Conservation (phyloP, 2,888 invertebrate species). For the Aphidius colemani region DNA sequence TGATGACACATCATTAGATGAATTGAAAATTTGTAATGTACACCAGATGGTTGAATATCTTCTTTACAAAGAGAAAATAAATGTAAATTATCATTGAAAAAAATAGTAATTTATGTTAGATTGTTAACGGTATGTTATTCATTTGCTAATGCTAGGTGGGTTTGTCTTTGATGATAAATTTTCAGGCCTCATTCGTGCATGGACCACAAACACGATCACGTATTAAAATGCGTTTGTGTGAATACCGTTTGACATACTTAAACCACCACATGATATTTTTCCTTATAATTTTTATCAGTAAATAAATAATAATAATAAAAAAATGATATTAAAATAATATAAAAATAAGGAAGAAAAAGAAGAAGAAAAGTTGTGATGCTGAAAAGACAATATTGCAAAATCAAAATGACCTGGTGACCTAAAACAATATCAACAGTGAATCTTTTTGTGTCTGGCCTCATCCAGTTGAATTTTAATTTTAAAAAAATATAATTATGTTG, state of each 20-base stretch:
- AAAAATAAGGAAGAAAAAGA: slow-evolving; percentile 3
- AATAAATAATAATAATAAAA: background rate
- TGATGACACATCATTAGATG: no score
- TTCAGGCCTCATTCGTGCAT: slow-evolving; percentile 9
- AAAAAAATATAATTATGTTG: no score
- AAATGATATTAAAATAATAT: background rate
- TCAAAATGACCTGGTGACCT: slow-evolving; percentile 18
- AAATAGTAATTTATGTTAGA: background rate
- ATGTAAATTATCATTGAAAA: background rate
- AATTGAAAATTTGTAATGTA: no score
- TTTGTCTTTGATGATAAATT: background rate
- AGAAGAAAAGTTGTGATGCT: background rate
- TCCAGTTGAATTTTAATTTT: background rate
- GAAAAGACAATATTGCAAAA: background rate
- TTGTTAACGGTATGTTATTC: no score
- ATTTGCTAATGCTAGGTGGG: no score
- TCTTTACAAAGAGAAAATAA: background rate
- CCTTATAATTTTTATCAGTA: slow-evolving; percentile 3
- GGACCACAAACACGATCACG: background rate
- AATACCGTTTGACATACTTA: slow-evolving; percentile 26
- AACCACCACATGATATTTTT: background rate
- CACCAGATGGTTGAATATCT: no score
- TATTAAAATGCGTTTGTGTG: background rate
- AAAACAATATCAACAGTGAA: background rate
- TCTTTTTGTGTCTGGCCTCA: background rate